Percentiles rank a stretch among this genome's conserved stretches.
These are phyloP conservation scores for Corythornis leucogaster DNA, from an alignment of 2,797 vertebrate species.

Conservation along the genomic window DNA sequence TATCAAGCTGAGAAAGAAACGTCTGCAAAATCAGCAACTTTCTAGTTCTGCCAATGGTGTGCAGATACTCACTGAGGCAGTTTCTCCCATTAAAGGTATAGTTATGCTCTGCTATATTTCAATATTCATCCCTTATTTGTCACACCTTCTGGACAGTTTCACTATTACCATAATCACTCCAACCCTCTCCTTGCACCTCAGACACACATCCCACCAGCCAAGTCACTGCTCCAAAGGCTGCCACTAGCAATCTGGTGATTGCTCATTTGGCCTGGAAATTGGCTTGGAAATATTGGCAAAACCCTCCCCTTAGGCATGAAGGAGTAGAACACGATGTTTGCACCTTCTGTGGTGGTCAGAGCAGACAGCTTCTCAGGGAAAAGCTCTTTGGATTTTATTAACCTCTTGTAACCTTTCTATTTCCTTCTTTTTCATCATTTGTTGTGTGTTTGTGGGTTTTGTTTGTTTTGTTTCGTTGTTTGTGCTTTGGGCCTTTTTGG, in stretches of 20 bases:
- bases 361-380: not conserved
- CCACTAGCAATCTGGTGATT: not conserved
- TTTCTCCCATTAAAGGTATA: not conserved
- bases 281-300: not conserved
- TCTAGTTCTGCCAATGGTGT: not conserved
- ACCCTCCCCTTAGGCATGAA: not conserved
- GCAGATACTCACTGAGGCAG: not conserved
- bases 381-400: not conserved
- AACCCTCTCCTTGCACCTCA: not conserved
- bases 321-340: not conserved
- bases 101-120: not conserved
- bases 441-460: too few relatives aligned
- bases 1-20: constrained; percentile 41
- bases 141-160: not conserved
- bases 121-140: not conserved
- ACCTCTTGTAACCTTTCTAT: not conserved
- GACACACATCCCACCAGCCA: not conserved
- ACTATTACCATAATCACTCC: not conserved
- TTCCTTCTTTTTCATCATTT: too few relatives aligned
- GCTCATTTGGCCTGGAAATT: not conserved
- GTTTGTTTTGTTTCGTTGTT: too few relatives aligned
- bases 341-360: not conserved
- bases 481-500: too few relatives aligned
- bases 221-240: not conserved
- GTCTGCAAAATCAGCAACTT: constrained; percentile 68